Percentiles rank a stretch among this genome's conserved stretches.
Evolutionary conservation across 2,888 invertebrate species (phyloP).

Genomic region (Tortrix viridana): DNA sequence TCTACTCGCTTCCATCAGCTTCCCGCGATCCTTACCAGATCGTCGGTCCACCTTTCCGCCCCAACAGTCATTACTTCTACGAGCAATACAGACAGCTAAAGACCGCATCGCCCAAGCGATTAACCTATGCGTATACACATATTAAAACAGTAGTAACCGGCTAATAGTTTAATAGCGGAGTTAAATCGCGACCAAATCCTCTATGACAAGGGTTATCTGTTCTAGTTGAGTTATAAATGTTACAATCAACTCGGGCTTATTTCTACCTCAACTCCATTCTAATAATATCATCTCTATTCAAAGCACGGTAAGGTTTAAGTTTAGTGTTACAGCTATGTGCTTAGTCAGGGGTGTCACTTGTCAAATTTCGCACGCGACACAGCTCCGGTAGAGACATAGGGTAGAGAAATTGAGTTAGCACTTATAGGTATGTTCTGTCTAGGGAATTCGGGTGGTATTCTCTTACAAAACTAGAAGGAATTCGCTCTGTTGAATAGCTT

Average conservation of each 20-base stretch:
- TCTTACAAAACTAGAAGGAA: too few species aligned
- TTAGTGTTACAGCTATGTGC: conserved; percentile 10
- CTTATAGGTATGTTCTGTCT: conserved; percentile 25
- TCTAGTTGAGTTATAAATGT: conserved; percentile 10
- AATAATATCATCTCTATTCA: not conserved
- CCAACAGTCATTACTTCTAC: too few species aligned
- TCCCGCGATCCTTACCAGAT: too few species aligned
- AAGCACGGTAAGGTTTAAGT: not conserved
- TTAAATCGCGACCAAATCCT: not conserved
- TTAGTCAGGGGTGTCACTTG: conserved; percentile 30
- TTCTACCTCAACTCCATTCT: not conserved
- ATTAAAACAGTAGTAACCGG: not conserved
- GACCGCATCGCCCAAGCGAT: too few species aligned
- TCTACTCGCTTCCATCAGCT: too few species aligned
- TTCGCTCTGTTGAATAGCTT: too few species aligned
- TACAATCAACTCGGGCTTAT: conserved; percentile 3
- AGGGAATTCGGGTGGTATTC: conserved; percentile 21
- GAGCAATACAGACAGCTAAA: too few species aligned
- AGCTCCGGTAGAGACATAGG: conserved; percentile 25
- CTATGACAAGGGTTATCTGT: conserved; percentile 17
- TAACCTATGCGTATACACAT: too few species aligned
- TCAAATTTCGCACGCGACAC: conserved; percentile 25
- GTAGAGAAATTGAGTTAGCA: conserved; percentile 32
- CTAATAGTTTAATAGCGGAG: not conserved
- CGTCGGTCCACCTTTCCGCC: too few species aligned